Percentiles rank a stretch among this genome's conserved stretches.
phyloP scores from a whole-genome alignment of 1,140 invertebrate species.

The Drosophila sproati region DNA sequence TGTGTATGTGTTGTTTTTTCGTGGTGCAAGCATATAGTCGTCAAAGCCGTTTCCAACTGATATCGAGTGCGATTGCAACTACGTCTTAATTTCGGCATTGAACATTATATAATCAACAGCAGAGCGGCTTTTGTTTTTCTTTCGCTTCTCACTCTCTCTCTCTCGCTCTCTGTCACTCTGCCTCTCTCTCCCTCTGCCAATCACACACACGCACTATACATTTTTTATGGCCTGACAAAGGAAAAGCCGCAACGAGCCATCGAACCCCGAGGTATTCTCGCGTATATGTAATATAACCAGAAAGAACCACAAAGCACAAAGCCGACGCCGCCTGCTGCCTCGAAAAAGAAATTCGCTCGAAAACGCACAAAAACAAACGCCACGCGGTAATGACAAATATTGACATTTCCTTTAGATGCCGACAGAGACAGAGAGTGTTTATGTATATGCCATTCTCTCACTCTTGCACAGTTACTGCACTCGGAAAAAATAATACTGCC shows the following conservation, averaged over 20 bases:
- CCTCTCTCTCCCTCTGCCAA: not conserved
- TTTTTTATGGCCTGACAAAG: slow-evolving; percentile 46
- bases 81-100: slow-evolving; percentile 47
- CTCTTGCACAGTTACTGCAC: not conserved
- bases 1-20: slow-evolving; percentile 3
- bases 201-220: not conserved
- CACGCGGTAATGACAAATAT: slow-evolving; percentile 76
- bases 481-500: not conserved
- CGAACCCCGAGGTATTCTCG: slow-evolving; percentile 29
- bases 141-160: not conserved
- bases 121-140: slow-evolving; percentile 29
- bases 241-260: slow-evolving; percentile 35
- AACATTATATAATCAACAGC: slow-evolving; percentile 43
- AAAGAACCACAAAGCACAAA: slow-evolving; percentile 39
- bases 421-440: not conserved
- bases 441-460: no score
- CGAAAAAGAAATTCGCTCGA: slow-evolving; percentile 65
- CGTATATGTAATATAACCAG: slow-evolving; percentile 11
- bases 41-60: slow-evolving; percentile 37
- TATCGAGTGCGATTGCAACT: slow-evolving; percentile 44
- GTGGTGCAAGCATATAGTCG: slow-evolving; percentile 26
- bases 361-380: slow-evolving; percentile 47
- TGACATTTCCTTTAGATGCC: slow-evolving; percentile 60
- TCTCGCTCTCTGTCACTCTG: not conserved
- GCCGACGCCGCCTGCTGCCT: slow-evolving; percentile 9